Conservation (phyloP, 2,113 vertebrate genomes). For the Ciconia maguari region DNA sequence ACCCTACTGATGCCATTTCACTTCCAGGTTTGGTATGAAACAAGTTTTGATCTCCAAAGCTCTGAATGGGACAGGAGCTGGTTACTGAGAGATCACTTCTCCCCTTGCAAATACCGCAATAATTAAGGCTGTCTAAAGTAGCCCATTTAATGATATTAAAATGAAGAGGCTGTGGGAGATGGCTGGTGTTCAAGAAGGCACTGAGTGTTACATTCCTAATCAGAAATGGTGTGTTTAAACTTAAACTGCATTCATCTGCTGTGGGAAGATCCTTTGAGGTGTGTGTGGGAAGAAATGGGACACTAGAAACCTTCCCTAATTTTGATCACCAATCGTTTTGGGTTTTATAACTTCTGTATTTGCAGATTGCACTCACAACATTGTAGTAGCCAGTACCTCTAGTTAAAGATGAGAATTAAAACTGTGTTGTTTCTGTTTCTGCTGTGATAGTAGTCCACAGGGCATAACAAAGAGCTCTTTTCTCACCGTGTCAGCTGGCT, state of each 20-base stretch:
- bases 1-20: background rate
- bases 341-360: rapidly evolving
- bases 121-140: background rate
- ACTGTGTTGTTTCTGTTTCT: rapidly evolving
- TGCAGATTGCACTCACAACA: rapidly evolving
- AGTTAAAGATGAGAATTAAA: background rate
- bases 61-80: background rate
- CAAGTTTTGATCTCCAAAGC: background rate
- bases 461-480: background rate
- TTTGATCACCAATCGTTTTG: rapidly evolving
- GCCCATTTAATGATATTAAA: background rate
- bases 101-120: background rate
- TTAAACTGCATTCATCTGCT: background rate
- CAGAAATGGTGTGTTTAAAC: background rate
- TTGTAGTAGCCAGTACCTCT: background rate
- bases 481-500: background rate
- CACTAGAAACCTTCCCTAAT: rapidly evolving
- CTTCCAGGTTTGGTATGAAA: background rate
- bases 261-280: background rate
- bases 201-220: background rate
- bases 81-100: background rate
- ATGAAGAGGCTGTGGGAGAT: slow-evolving; percentile 24
- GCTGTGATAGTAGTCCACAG: background rate
- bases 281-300: background rate
- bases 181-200: background rate